Evolutionary conservation across 2,888 invertebrate genomes (phyloP), one percentile per base, ranked within the genome.

Genomic region (Dryomyza anilis): DNA sequence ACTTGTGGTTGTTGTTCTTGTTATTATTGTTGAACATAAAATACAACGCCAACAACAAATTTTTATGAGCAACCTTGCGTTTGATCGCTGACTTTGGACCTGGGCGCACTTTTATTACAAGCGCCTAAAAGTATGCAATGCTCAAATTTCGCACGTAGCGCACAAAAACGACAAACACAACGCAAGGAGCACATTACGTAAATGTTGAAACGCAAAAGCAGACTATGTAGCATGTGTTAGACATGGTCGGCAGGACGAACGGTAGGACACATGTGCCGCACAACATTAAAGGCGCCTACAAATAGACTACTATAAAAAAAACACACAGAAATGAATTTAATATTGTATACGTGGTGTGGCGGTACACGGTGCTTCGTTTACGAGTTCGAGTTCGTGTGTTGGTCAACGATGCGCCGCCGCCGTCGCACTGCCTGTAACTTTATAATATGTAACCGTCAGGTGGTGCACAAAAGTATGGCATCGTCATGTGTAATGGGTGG

Each of bases 61-160:
- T 43, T 57, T 57, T 43, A 57, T 23, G 33, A 48, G 21, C 48
- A 25, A 25, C 50, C 48, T 23, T 16, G 23, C 46, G 21, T 46
- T 12, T 7, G 14, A 2, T n/a, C 56, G 36, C 29, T 19, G 14
- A 39, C n/a, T n/a, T n/a, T n/a, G n/a, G n/a, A n/a, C n/a, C n/a
- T n/a, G n/a, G n/a, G n/a, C n/a, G n/a, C n/a, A n/a, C n/a, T n/a
- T n/a, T n/a, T n/a, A n/a, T n/a, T n/a, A n/a, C n/a, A n/a, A n/a
- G n/a, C 56, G 39, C 63, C 63, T 55, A 45, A 64, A 53, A 64
- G 55, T 64, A 53, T 64, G 64, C 64, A 53, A 59, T 59, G 27
- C n/a, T 14, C 12, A 36, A 55, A 43, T 56, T 56, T 7, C 46
- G n/a, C 63, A 63, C 45, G 52, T 33, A 56, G 21, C 27, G 5